Evolutionary conservation across 2,888 invertebrate genomes (phyloP), one percentile per base, ranked within the genome.

Genomic region (Mellilla xanthometata): DNA sequence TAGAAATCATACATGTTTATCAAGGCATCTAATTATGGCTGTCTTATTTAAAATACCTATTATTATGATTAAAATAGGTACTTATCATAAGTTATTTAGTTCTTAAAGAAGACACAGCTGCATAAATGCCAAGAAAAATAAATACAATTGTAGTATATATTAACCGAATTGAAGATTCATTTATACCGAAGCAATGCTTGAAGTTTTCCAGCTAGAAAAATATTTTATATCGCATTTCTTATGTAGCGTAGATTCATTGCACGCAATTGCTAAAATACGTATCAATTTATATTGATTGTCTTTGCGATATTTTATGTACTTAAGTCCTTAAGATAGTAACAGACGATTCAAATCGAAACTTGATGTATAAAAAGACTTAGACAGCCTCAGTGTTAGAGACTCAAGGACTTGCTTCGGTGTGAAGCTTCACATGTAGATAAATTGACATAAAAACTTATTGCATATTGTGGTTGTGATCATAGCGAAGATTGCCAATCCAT

Each of bases 391-490:
- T 6, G 6, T 6, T 19, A 1, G 6, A 19, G 15, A 19, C 15
- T 19, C 15, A 19, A 19, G 6, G 15, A 19, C 15, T 5, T 19
- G 15, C 15, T 19, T 19, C 15, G 15, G 15, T 19, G 6, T 19
- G 15, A 24, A 24, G 8, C 24, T 24, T n/a, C 8, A 24, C n/a
- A n/a, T 49, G 48, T 52, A 53, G 56, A 58, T 59, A 59, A 36
- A 6, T 56, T 57, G 50, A 62, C 54, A 52, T 61, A 57, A 60
- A n/a, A 54, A 68, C 52, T 70, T 76, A 68, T 80, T 82, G 79
- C 82, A 78, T 82, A 85, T 71, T 84, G 81, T 86, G 88, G 88
- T 89, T 89, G 88, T 89, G 88, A 89, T 85, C 83, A 76, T 85
- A 81, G 75, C 73, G 64, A 75, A 81, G 83, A 81, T 85, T 85